Percentiles rank a stretch among this genome's conserved stretches.
Evolutionary conservation across 2,113 vertebrate species (phyloP).

Genomic region (Solea solea): DNA sequence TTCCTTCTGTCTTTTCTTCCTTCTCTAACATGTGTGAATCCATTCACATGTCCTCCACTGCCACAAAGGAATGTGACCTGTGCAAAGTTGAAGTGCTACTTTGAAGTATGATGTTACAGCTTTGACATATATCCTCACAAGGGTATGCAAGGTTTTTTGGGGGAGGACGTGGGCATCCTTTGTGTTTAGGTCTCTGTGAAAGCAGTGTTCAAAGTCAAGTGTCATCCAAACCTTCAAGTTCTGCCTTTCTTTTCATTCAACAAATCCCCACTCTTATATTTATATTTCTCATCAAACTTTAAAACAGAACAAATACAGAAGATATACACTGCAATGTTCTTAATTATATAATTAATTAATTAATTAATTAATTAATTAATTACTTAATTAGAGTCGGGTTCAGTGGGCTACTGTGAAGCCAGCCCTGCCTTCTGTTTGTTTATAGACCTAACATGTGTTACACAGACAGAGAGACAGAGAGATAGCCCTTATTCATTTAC

Average conservation of each 20-base stretch:
- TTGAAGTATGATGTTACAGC: slow-evolving; percentile 63
- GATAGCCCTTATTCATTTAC: too few species aligned
- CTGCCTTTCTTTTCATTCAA: slow-evolving; percentile 23
- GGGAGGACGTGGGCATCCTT: slow-evolving; percentile 6
- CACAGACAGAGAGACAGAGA: too few species aligned
- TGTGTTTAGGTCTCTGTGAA: slow-evolving; percentile 45
- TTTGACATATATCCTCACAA: slow-evolving; percentile 60
- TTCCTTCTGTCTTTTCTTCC: not conserved
- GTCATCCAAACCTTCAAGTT: slow-evolving; percentile 30
- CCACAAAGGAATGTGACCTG: slow-evolving; percentile 62
- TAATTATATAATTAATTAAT: too few species aligned
- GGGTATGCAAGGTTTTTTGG: slow-evolving; percentile 37
- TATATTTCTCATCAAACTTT: slow-evolving; percentile 14
- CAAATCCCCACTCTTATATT: slow-evolving; percentile 25
- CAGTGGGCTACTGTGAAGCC: not conserved
- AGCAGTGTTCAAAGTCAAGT: slow-evolving; percentile 32
- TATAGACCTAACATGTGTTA: too few species aligned
- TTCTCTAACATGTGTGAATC: not conserved
- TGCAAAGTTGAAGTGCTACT: slow-evolving; percentile 46
- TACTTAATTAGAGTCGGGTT: not conserved
- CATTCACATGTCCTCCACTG: slow-evolving; percentile 37
- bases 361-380: too few species aligned
- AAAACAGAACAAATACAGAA: not conserved
- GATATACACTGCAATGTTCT: slow-evolving; percentile 25
- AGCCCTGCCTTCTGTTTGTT: too few species aligned